These are phyloP conservation scores for Neocloeon triangulifer DNA, from an alignment of 1,140 invertebrate species.

Conservation along the genomic window DNA sequence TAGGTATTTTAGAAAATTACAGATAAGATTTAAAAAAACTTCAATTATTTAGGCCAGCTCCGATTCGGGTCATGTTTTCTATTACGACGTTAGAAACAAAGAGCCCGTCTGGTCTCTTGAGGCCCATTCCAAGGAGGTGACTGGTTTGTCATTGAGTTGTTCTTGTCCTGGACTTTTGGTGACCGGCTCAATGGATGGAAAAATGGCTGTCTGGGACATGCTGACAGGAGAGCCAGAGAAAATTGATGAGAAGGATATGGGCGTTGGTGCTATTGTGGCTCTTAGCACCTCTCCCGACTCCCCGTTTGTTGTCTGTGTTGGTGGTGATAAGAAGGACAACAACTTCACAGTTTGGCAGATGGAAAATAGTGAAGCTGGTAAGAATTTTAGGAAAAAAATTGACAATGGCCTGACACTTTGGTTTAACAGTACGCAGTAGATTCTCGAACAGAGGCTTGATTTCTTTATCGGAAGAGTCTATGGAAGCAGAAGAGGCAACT, in stretches of 20 bases:
- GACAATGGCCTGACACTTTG: no score
- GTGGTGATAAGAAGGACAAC: constrained; percentile 61
- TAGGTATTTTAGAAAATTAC: constrained; percentile 18
- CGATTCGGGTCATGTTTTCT: constrained; percentile 53
- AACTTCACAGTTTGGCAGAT: constrained; percentile 58
- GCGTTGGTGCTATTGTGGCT: constrained; percentile 49
- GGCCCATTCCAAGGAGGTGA: constrained; percentile 61
- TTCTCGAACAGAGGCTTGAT: no score
- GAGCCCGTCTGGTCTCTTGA: constrained; percentile 51
- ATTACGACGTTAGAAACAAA: constrained; percentile 49
- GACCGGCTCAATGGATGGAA: constrained; percentile 45
- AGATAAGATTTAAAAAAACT: neutral
- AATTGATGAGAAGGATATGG: constrained; percentile 31
- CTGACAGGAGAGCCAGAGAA: constrained; percentile 14
- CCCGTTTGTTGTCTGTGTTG: constrained; percentile 52
- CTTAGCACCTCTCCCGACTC: constrained; percentile 52
- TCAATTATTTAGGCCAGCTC: constrained; percentile 37
- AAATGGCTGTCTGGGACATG: constrained; percentile 59
- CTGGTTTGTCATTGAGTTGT: constrained; percentile 43
- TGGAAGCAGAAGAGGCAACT: no score
- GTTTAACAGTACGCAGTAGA: no score
- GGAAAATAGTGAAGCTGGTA: constrained; percentile 37
- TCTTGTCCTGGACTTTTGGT: constrained; percentile 43
- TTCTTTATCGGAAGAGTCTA: no score
- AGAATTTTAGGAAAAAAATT: no score